Conservation (phyloP, 2,797 vertebrate species). For the Ptychadena robeensis region DNA sequence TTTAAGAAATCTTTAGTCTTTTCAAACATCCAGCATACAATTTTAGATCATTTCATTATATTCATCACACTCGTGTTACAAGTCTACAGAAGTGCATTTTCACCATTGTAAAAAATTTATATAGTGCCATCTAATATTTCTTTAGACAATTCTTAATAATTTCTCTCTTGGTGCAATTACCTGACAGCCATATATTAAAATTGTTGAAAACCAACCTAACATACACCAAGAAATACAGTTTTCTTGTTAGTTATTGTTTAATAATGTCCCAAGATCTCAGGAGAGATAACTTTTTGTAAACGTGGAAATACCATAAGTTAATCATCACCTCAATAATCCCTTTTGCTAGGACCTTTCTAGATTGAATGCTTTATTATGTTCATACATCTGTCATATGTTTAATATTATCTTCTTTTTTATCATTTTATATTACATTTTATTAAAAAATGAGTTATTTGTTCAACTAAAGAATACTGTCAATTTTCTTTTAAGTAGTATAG, state of each 20-base stretch:
- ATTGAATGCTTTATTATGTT: constrained; percentile 27
- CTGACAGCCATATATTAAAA: not conserved
- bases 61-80: too few species aligned
- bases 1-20: too few species aligned
- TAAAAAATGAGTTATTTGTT: constrained; percentile 14
- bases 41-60: too few species aligned
- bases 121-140: too few species aligned
- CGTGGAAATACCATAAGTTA: not conserved
- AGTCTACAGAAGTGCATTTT: too few species aligned
- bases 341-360: not conserved
- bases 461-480: constrained; percentile 21
- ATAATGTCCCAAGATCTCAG: not conserved
- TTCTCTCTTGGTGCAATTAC: not conserved
- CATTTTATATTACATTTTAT: constrained; percentile 29
- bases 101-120: too few species aligned
- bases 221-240: not conserved
- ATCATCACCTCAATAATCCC: not conserved
- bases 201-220: not conserved
- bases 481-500: not conserved
- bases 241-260: not conserved
- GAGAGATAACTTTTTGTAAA: not conserved
- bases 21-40: too few species aligned
- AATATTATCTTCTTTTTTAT: constrained; percentile 15
- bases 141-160: too few species aligned
- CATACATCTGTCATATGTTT: constrained; percentile 3